phyloP scores from a whole-genome alignment of 53 echinoderm and acorn worm species.

The Henricia sp. region DNA sequence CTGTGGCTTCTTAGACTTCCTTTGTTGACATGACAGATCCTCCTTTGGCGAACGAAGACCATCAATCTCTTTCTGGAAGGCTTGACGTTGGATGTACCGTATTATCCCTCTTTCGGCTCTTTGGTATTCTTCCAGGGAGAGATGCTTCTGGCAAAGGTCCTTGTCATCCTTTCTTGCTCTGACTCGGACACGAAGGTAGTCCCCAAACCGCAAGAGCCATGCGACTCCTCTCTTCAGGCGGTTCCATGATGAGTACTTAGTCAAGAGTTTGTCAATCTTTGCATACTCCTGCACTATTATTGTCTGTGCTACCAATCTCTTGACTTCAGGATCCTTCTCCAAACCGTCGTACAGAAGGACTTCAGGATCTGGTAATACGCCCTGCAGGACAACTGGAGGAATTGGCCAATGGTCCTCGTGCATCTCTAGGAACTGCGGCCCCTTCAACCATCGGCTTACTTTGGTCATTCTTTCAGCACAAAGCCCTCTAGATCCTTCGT shows the following conservation, averaged over 20 bases:
- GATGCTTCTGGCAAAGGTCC: neutral
- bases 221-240: conserved; percentile 52
- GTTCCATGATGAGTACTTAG: conserved; percentile 45
- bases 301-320: conserved; percentile 17
- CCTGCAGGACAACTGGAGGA: conserved; percentile 25
- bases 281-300: neutral
- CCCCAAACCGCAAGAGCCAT: conserved; percentile 57
- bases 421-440: conserved; percentile 66
- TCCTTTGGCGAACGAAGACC: neutral
- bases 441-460: conserved; percentile 61
- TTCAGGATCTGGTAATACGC: neutral
- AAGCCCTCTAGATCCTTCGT: conserved; percentile 50
- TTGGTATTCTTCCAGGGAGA: conserved; percentile 22
- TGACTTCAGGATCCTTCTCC: conserved; percentile 61
- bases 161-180: conserved; percentile 26
- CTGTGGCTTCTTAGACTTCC: neutral
- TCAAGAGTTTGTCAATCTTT: conserved; percentile 22
- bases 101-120: conserved; percentile 12
- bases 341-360: neutral
- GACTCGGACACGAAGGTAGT: conserved; percentile 11
- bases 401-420: conserved; percentile 59
- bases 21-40: neutral
- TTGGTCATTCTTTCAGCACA: conserved; percentile 20
- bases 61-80: conserved; percentile 1
- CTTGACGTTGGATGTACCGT: neutral